phyloP scores from a whole-genome alignment of 2,113 vertebrate genomes.

The Peromyscus leucopus region DNA sequence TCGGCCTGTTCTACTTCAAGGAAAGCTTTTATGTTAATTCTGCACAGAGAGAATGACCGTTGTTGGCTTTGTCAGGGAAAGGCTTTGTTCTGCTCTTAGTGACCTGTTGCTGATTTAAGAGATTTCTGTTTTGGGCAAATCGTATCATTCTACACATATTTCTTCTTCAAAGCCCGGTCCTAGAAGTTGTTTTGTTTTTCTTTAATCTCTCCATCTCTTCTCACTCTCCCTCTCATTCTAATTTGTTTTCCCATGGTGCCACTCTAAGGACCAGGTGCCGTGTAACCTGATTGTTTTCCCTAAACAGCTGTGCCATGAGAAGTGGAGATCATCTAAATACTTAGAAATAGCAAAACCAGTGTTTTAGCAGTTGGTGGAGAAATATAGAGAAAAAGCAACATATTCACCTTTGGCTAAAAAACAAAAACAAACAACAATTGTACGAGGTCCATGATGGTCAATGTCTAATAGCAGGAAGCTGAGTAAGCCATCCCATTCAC shows the following conservation, averaged over 20 bases:
- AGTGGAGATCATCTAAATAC: background rate
- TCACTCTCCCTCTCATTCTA: background rate
- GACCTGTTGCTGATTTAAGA: background rate
- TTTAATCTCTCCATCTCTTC: background rate
- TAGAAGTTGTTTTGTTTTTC: background rate
- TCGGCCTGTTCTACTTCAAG: background rate
- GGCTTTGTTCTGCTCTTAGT: too few relatives aligned
- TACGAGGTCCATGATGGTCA: background rate
- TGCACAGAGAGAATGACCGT: accelerated
- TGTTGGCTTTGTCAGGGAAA: background rate
- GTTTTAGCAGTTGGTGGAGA: background rate
- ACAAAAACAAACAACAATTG: background rate
- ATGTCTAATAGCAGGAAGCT: background rate
- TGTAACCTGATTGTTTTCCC: background rate
- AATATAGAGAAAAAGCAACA: background rate
- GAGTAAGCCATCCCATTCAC: constrained; percentile 24
- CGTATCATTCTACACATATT: background rate
- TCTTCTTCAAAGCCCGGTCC: background rate
- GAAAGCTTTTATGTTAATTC: background rate
- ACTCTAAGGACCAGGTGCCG: background rate
- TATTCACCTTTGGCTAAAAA: background rate
- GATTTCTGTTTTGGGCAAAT: background rate
- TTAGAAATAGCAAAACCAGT: background rate
- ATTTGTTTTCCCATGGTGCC: background rate
- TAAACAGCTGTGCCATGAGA: background rate